Conservation (phyloP, 2,888 invertebrate species). For the Keiferia lycopersicella region DNA sequence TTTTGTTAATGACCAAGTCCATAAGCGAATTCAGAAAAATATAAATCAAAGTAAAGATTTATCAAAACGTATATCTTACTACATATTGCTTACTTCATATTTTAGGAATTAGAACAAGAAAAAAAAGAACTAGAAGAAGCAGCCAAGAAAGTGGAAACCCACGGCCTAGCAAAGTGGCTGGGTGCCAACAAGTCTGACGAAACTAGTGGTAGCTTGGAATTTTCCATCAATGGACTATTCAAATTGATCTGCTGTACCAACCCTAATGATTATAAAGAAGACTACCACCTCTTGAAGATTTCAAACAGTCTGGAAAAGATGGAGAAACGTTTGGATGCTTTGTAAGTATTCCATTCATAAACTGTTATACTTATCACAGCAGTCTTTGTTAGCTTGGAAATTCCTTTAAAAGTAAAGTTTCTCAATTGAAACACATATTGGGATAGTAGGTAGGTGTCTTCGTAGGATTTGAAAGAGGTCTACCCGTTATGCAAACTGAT, state of each 20-base stretch:
- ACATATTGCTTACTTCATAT: conserved; percentile 16
- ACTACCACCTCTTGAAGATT: conserved; percentile 90
- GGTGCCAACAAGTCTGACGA: conserved; percentile 83
- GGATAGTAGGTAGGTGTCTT: too few relatives aligned
- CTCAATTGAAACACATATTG: too few relatives aligned
- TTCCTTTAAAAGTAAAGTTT: too few relatives aligned
- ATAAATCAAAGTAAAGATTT: too few relatives aligned
- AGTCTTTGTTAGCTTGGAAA: not conserved
- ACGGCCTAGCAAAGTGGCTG: conserved; percentile 88
- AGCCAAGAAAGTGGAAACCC: conserved; percentile 89
- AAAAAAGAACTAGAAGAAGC: conserved; percentile 90
- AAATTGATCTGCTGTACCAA: conserved; percentile 94
- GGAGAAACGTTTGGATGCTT: conserved; percentile 86
- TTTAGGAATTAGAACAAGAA: conserved; percentile 90
- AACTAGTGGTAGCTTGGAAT: conserved; percentile 91
- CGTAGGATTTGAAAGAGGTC: too few relatives aligned
- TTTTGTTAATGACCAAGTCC: too few relatives aligned
- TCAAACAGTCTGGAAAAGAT: conserved; percentile 89
- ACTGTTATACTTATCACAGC: not conserved
- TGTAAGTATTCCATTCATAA: conserved; percentile 52
- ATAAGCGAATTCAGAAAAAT: too few relatives aligned
- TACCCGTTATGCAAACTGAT: too few relatives aligned
- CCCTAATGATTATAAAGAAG: conserved; percentile 91
- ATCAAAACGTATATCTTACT: too few relatives aligned
- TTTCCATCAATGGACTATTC: conserved; percentile 92